Evolutionary conservation across 2,797 vertebrate genomes (phyloP).

Genomic region (Oreonectes daqikongensis): DNA sequence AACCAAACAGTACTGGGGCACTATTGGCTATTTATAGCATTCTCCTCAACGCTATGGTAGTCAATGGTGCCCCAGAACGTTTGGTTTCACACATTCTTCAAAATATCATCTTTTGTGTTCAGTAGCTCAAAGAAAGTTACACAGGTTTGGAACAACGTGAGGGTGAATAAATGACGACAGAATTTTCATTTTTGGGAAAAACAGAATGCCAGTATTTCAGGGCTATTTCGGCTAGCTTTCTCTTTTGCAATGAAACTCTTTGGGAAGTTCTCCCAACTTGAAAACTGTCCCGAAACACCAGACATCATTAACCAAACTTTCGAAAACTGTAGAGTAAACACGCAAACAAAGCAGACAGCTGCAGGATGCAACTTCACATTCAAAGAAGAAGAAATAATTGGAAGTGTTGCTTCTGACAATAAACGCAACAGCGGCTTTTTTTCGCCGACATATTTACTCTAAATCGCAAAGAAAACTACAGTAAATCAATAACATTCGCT

Average conservation of each 20-base stretch:
- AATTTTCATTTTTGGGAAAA: no score
- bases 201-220: not conserved
- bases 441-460: not conserved
- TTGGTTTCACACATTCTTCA: no score
- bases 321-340: not conserved
- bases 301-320: not conserved
- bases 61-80: no score
- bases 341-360: not conserved
- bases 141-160: no score
- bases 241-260: no score
- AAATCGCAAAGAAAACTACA: conserved; percentile 25
- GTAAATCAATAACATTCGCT: conserved; percentile 37
- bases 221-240: not conserved
- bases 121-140: no score
- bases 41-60: no score
- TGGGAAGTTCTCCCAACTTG: not conserved
- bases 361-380: not conserved
- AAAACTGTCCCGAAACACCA: not conserved
- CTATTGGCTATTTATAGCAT: no score
- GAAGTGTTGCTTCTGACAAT: conserved; percentile 24
- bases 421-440: conserved; percentile 2
- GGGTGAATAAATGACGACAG: no score
- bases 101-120: no score
- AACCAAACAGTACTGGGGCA: no score
- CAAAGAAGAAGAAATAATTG: conserved; percentile 6